Evolutionary conservation across 2,888 invertebrate species (phyloP).

Genomic region (Orgyia antiqua): DNA sequence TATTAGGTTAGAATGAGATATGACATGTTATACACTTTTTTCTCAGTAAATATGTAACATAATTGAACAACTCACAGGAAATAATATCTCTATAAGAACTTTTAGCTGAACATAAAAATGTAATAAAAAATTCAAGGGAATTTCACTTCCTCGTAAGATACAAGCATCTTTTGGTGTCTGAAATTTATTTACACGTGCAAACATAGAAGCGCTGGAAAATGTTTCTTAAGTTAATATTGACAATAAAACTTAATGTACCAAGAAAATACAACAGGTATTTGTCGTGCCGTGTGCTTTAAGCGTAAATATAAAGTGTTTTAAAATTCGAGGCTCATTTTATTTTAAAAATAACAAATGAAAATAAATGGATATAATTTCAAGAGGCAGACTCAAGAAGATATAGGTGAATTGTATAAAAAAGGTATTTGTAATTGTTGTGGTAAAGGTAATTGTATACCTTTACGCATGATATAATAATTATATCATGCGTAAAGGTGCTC

Average conservation of each 20-base stretch:
- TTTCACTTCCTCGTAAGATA: background rate
- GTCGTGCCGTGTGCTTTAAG: background rate
- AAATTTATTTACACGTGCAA: background rate
- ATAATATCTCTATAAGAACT: background rate
- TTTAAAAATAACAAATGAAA: too few relatives aligned
- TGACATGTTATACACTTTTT: too few relatives aligned
- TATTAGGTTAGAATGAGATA: too few relatives aligned
- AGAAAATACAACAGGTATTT: background rate
- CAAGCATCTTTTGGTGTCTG: background rate
- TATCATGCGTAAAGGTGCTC: too few relatives aligned
- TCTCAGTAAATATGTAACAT: too few relatives aligned
- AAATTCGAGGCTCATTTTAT: background rate
- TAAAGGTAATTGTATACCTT: too few relatives aligned
- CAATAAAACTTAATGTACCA: background rate
- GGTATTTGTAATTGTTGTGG: too few relatives aligned
- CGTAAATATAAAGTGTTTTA: background rate
- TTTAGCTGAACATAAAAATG: background rate
- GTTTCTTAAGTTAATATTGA: conserved; percentile 1
- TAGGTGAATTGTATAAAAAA: too few relatives aligned
- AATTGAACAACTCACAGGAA: too few relatives aligned
- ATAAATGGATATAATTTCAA: too few relatives aligned
- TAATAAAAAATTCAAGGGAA: background rate
- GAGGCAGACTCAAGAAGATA: too few relatives aligned
- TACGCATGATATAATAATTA: too few relatives aligned
- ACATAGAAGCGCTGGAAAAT: background rate